These are phyloP conservation scores for Notothenia rossii DNA, from an alignment of 2,113 vertebrate genomes.

Conservation along the genomic window DNA sequence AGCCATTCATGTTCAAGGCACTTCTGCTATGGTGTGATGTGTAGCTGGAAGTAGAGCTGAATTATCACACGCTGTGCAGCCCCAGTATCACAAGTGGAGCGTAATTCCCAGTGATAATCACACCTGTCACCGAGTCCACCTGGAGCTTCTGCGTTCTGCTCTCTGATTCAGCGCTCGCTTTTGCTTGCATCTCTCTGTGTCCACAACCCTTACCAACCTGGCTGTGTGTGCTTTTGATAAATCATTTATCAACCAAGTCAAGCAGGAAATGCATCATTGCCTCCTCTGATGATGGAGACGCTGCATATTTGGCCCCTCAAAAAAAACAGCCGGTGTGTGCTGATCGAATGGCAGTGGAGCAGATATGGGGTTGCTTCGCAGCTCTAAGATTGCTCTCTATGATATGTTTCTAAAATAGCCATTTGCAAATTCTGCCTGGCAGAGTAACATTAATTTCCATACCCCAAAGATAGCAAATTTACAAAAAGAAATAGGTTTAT, in stretches of 20 bases:
- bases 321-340: constrained; percentile 36
- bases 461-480: constrained; percentile 34
- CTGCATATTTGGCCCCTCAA: constrained; percentile 42
- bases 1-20: constrained; percentile 16
- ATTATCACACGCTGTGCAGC: constrained; percentile 60
- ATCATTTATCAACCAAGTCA: constrained; percentile 68
- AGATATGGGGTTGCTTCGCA: constrained; percentile 22
- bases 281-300: constrained; percentile 59
- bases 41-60: constrained; percentile 60
- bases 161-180: constrained; percentile 23
- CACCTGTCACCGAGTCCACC: constrained; percentile 70
- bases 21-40: constrained; percentile 25
- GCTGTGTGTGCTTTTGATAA: constrained; percentile 62
- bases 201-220: constrained; percentile 39
- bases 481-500: constrained; percentile 36
- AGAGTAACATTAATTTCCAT: constrained; percentile 32
- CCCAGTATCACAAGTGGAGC: constrained; percentile 51
- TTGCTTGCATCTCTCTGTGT: constrained; percentile 37
- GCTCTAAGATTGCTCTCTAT: constrained; percentile 20
- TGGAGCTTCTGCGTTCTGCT: constrained; percentile 40
- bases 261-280: constrained; percentile 67
- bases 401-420: neutral
- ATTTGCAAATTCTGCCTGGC: constrained; percentile 2
- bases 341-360: constrained; percentile 51
- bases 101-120: constrained; percentile 61